These are phyloP conservation scores for Sprattus sprattus DNA, from an alignment of 2,113 vertebrate genomes.

Conservation along the genomic window DNA sequence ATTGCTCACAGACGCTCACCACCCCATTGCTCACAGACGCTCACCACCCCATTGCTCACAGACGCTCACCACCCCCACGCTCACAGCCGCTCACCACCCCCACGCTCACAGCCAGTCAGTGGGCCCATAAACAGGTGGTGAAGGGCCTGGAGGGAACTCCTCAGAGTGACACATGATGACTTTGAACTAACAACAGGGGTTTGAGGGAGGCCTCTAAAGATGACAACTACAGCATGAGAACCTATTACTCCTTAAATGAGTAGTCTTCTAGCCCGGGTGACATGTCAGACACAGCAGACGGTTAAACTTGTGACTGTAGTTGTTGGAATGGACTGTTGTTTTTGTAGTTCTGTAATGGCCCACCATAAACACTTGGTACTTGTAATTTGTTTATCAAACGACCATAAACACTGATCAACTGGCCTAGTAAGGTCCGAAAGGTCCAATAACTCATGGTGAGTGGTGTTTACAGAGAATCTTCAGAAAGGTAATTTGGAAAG, in stretches of 20 bases:
- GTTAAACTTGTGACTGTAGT: neutral
- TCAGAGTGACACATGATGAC: neutral
- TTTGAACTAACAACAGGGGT: neutral
- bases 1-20: neutral
- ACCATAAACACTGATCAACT: neutral
- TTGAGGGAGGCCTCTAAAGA: no score
- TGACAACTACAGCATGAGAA: neutral
- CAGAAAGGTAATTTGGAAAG: neutral
- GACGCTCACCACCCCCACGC: neutral
- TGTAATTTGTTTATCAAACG: no score
- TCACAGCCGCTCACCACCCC: neutral
- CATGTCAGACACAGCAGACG: neutral
- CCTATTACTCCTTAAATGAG: neutral
- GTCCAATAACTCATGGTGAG: neutral
- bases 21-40: neutral
- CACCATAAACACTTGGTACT: neutral
- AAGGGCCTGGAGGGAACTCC: neutral
- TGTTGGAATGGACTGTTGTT: no score
- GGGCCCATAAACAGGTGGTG: neutral
- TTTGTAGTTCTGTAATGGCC: neutral
- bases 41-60: neutral
- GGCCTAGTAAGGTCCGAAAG: neutral
- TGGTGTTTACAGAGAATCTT: neutral
- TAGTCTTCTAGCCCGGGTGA: neutral
- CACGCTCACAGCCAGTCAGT: neutral